Base-by-base conservation (phyloP, 2,797 vertebrate species). In the Chloroceryle inda region DNA sequence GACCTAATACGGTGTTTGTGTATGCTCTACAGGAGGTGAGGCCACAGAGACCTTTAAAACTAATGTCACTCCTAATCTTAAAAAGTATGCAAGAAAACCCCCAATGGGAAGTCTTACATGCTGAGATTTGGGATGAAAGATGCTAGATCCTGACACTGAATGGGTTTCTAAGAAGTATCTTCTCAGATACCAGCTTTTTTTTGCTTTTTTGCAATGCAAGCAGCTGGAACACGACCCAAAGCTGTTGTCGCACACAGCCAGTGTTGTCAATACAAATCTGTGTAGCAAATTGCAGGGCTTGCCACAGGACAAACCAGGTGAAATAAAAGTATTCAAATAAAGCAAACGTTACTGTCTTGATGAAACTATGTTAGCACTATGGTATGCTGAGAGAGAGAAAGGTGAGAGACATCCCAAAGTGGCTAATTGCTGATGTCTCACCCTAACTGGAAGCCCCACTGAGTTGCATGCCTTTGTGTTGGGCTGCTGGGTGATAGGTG, bases 211-310 rank as follows among this genome's bases (percentile, higher is more conserved):
- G 29, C n/a, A 23, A 17, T 42, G 50, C 35, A 58, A 22, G 23
- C 27, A 58, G 69, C 73, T 50, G 63, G 27, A 47, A 22, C 5
- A 0, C 1, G 35, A 33, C 47, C n/a, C 73, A 42, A 19, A 27
- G 23, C 45, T 78, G 42, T 27, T 38, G 33, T 62, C 55, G 16
- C 53, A 68, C 76, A 47, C 61, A 69, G 53, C 33, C 52, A 42
- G 31, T 0, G 0, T 4, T 58, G 85, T 63, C 35, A 11, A 42
- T 6, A 52, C 53, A 53, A 66, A 67, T 52, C 18, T 38, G 23
- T 27, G 52, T 37, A 44, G 73, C 40, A 79, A 44, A 24, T 56
- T 62, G 27, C 35, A 61, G 24, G 18, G 44, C 49, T 81, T 20
- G 2, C n/a, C 31, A 26, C 27, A 53, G 49, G 33, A 58, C 49